phyloP scores from a whole-genome alignment of 2,888 invertebrate species.

The Agriopis aurantiaria region DNA sequence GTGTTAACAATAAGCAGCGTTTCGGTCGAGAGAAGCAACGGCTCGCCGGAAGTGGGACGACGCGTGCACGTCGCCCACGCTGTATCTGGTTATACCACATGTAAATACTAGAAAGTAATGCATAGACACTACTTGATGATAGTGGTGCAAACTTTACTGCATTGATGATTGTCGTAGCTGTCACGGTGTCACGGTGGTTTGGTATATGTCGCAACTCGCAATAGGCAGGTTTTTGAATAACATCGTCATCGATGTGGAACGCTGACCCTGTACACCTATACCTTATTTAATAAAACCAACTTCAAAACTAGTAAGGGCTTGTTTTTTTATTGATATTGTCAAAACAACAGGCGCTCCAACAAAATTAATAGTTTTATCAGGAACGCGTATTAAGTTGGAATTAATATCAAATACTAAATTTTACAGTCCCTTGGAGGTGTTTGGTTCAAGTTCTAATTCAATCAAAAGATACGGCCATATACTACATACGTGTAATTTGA shows the following conservation, averaged over 20 bases:
- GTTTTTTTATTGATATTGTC: no score
- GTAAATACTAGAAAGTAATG: constrained; percentile 61
- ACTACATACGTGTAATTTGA: no score
- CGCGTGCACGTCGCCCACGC: constrained; percentile 60
- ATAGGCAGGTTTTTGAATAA: background rate
- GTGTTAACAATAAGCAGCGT: constrained; percentile 50
- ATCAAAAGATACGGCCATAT: no score
- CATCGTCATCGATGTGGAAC: background rate
- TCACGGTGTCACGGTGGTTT: background rate
- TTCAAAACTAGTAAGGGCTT: no score
- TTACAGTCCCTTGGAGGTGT: no score
- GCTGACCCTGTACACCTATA: no score
- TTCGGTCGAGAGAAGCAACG: constrained; percentile 62
- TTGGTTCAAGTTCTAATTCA: no score
- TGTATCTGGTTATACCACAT: constrained; percentile 48
- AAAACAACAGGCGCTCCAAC: no score
- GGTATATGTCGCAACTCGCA: constrained; percentile 1
- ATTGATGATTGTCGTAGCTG: background rate
- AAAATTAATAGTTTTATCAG: no score
- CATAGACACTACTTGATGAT: constrained; percentile 13
- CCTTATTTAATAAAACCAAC: no score
- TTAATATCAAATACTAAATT: no score
- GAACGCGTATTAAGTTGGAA: no score
- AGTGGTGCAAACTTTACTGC: constrained; percentile 14
- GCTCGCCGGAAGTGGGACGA: constrained; percentile 68